A percentile compares a stretch with the other conserved stretches of the same genome.
These are phyloP conservation scores for Vultur gryphus DNA, from an alignment of 2,797 vertebrate genomes.

Conservation along the genomic window DNA sequence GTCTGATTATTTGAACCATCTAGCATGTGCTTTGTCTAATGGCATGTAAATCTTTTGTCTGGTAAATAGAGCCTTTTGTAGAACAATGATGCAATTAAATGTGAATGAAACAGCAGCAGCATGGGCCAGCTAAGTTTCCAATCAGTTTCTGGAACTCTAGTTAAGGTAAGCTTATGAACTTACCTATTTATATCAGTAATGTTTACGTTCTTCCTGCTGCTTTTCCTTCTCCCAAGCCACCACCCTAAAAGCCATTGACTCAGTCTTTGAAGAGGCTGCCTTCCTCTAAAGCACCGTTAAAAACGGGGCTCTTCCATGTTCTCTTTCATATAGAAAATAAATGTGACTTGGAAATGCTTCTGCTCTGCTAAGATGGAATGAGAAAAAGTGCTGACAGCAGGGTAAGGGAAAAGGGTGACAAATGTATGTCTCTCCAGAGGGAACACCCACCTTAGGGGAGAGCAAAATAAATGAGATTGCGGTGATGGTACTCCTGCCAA, in stretches of 20 bases:
- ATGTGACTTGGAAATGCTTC: neutral
- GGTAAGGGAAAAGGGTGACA: neutral
- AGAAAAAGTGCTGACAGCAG: neutral
- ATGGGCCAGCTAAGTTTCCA: neutral
- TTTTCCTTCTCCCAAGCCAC: neutral
- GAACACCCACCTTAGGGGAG: rapidly evolving
- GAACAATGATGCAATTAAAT: neutral
- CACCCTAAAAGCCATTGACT: neutral
- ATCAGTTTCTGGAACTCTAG: neutral
- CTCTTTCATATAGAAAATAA: rapidly evolving
- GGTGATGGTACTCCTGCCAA: neutral
- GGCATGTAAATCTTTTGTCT: neutral
- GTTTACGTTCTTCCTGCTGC: neutral
- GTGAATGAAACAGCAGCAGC: neutral
- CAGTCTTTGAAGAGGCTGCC: neutral
- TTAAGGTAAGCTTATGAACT: neutral
- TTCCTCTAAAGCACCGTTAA: neutral
- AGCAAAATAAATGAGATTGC: neutral
- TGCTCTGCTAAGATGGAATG: neutral
- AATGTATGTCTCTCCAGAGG: rapidly evolving
- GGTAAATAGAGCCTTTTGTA: neutral
- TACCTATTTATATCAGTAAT: neutral
- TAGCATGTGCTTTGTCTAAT: neutral
- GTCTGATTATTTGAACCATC: neutral
- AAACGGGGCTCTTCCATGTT: neutral